These are phyloP conservation scores for Andrena flavipes DNA, from an alignment of 2,888 invertebrate species.

Conservation along the genomic window DNA sequence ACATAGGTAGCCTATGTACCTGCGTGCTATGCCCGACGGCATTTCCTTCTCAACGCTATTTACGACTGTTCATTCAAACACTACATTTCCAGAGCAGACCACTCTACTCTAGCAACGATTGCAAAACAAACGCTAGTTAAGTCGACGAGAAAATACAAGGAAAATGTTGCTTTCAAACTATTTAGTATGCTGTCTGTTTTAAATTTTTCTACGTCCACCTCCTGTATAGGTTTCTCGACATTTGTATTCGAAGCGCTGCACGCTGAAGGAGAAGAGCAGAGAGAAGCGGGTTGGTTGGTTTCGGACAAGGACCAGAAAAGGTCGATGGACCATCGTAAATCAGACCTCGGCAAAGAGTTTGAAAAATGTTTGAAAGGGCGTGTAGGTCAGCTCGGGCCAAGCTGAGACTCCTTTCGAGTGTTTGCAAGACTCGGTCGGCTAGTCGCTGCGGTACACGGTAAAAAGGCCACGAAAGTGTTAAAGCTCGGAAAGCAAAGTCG, in stretches of 20 bases:
- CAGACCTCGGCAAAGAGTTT: constrained; percentile 39
- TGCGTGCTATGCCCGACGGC: neutral
- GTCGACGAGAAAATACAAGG: no score
- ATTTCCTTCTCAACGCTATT: constrained; percentile 3
- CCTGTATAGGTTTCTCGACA: constrained; percentile 19
- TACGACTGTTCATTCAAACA: neutral
- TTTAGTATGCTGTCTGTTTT: neutral
- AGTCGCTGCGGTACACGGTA: constrained; percentile 47
- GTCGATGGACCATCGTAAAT: constrained; percentile 63
- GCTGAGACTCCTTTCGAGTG: constrained; percentile 62
- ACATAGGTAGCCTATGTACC: neutral
- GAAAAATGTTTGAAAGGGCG: constrained; percentile 56
- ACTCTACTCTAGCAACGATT: no score
- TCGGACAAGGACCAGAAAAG: neutral
- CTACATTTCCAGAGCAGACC: no score
- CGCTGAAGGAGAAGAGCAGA: neutral
- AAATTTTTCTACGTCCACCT: neutral
- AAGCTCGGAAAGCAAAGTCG: constrained; percentile 53
- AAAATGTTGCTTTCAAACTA: no score
- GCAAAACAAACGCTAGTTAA: no score
- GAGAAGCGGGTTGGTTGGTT: no score
- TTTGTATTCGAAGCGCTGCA: constrained; percentile 33
- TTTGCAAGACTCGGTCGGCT: constrained; percentile 3
- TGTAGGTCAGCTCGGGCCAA: constrained; percentile 32
- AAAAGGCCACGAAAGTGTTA: constrained; percentile 41